These are phyloP conservation scores for Thomomys bottae DNA, from an alignment of 2,113 vertebrate species.

Conservation along the genomic window DNA sequence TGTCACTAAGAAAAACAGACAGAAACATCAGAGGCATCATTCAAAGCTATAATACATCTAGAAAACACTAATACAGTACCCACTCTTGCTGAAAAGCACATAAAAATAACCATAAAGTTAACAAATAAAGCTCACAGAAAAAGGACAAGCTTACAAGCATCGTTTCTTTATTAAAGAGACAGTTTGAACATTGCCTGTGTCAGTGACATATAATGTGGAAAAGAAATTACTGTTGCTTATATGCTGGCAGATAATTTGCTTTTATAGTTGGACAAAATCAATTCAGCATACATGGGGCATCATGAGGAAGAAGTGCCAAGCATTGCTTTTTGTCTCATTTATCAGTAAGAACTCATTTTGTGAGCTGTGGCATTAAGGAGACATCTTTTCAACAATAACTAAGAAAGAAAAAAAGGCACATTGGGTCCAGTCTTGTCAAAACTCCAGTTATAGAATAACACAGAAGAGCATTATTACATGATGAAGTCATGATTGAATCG, in stretches of 20 bases:
- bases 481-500: background rate
- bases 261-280: constrained; percentile 31
- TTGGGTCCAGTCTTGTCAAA: background rate
- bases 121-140: constrained; percentile 35
- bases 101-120: constrained; percentile 21
- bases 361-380: constrained; percentile 33
- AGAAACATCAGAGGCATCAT: background rate
- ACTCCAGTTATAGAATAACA: background rate
- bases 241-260: constrained; percentile 44
- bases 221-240: constrained; percentile 32
- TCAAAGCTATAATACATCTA: constrained; percentile 31
- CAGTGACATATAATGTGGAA: background rate
- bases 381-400: constrained; percentile 46
- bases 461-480: background rate
- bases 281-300: background rate
- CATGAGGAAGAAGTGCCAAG: background rate
- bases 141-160: background rate
- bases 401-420: background rate
- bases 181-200: constrained; percentile 5
- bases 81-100: background rate
- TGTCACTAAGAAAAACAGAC: background rate
- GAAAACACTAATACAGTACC: constrained; percentile 11
- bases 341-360: constrained; percentile 35
- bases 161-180: constrained; percentile 57
- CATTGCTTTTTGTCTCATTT: background rate